Evolutionary conservation across 1,140 invertebrate species (phyloP).

Genomic region (Drosophila pandora): DNA sequence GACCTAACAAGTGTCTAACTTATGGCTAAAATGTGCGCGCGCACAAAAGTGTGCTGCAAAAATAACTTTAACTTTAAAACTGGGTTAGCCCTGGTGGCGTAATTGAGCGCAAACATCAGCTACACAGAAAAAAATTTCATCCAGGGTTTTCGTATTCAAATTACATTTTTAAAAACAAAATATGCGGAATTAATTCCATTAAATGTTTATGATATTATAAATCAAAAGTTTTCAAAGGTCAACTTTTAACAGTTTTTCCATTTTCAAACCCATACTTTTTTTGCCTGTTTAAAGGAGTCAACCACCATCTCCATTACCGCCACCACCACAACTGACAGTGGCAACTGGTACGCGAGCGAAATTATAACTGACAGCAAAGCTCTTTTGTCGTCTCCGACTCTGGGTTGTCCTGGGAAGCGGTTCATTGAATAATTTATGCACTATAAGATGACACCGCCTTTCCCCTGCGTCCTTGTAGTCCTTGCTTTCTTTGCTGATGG

Average conservation of each 20-base stretch:
- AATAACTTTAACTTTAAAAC: constrained; percentile 44
- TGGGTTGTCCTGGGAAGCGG: constrained; percentile 61
- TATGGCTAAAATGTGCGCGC: constrained; percentile 30
- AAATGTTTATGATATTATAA: background rate
- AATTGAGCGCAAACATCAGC: constrained; percentile 11
- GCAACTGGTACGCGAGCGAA: constrained; percentile 56
- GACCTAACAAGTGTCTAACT: constrained; percentile 49
- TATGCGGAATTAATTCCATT: no score
- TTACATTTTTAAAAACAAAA: no score
- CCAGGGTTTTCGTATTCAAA: background rate
- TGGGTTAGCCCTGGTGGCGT: constrained; percentile 52
- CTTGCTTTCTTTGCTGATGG: background rate
- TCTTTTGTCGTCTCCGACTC: constrained; percentile 53
- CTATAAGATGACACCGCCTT: constrained; percentile 53
- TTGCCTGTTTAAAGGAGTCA: background rate
- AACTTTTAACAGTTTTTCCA: background rate
- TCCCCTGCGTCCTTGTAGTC: constrained; percentile 5
- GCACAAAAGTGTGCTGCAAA: constrained; percentile 47
- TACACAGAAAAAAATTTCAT: background rate
- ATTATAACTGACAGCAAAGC: constrained; percentile 75
- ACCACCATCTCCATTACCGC: constrained; percentile 10
- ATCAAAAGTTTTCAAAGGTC: background rate
- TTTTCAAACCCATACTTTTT: background rate
- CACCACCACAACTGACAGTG: constrained; percentile 23
- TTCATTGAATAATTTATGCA: constrained; percentile 79